These are phyloP conservation scores for Danio albolineatus DNA, from an alignment of 2,797 vertebrate species.

Conservation along the genomic window DNA sequence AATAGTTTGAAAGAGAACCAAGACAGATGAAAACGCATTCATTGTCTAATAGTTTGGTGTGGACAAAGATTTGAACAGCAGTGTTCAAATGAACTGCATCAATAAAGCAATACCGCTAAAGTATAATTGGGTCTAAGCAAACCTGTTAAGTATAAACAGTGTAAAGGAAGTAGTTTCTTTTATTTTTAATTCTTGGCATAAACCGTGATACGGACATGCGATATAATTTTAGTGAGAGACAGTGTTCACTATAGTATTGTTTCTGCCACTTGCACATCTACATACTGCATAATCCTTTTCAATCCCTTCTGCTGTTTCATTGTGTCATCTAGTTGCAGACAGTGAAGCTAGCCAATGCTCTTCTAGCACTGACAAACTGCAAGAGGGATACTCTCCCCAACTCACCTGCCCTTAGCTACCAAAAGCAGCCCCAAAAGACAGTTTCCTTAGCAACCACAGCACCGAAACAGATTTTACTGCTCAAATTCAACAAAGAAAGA, in stretches of 20 bases:
- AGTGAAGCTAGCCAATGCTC: conserved; percentile 20
- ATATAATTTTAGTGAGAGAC: too few relatives aligned
- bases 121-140: too few relatives aligned
- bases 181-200: too few relatives aligned
- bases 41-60: too few relatives aligned
- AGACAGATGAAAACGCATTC: too few relatives aligned
- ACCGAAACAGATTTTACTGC: conserved; percentile 47
- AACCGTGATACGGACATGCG: too few relatives aligned
- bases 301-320: not conserved
- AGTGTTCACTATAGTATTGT: not conserved
- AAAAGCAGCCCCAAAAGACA: conserved; percentile 54
- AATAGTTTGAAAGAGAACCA: too few relatives aligned
- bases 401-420: conserved; percentile 57
- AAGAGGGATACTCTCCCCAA: conserved; percentile 37
- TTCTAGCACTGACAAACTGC: conserved; percentile 37
- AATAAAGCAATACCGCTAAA: too few relatives aligned
- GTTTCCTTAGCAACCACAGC: conserved; percentile 57
- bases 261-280: conserved; percentile 2
- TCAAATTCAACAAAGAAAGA: conserved; percentile 50
- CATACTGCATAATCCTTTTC: not conserved
- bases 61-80: too few relatives aligned
- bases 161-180: too few relatives aligned
- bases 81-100: too few relatives aligned
- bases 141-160: too few relatives aligned
- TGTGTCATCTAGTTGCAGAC: conserved; percentile 18